Evolutionary conservation across 35 echinoderm and acorn worm genomes (phyloP).

Genomic region (Acanthaster planci): DNA sequence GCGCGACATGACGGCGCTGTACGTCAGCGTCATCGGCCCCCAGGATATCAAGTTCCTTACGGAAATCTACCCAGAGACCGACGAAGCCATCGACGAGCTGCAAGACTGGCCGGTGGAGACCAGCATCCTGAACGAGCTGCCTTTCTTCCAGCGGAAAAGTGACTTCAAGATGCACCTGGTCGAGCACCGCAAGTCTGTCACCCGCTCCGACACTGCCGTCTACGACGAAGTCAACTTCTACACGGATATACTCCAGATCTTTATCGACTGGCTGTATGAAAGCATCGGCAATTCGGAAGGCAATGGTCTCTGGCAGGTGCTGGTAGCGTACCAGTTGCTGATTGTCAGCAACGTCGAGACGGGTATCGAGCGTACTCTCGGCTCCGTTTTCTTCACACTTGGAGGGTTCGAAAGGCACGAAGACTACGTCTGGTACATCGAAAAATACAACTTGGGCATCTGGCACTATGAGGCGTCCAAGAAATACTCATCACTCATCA

Average conservation of each 20-base stretch:
- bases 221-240: slow-evolving; percentile 69
- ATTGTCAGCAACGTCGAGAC: slow-evolving; percentile 78
- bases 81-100: slow-evolving; percentile 59
- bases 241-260: slow-evolving; percentile 63
- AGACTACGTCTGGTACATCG: slow-evolving; percentile 76
- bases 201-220: slow-evolving; percentile 59
- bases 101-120: slow-evolving; percentile 75
- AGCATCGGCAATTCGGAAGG: slow-evolving; percentile 77
- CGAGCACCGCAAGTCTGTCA: slow-evolving; percentile 38
- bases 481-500: slow-evolving; percentile 57
- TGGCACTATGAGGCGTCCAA: slow-evolving; percentile 72
- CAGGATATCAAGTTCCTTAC: slow-evolving; percentile 62
- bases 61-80: slow-evolving; percentile 65
- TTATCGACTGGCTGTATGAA: slow-evolving; percentile 84
- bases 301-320: slow-evolving; percentile 54
- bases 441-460: slow-evolving; percentile 70
- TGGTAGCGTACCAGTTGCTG: slow-evolving; percentile 75
- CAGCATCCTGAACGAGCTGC: slow-evolving; percentile 53
- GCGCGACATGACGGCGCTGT: slow-evolving; percentile 72
- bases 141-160: slow-evolving; percentile 70
- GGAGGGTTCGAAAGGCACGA: slow-evolving; percentile 63
- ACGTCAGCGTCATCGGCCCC: slow-evolving; percentile 69
- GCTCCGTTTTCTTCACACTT: slow-evolving; percentile 59
- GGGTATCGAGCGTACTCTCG: slow-evolving; percentile 72
- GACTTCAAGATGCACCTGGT: slow-evolving; percentile 64